A percentile compares a stretch with the other conserved stretches of the same genome.
Evolutionary conservation across 2,888 invertebrate genomes (phyloP).

Genomic region (Rotaria magnacalcarata): DNA sequence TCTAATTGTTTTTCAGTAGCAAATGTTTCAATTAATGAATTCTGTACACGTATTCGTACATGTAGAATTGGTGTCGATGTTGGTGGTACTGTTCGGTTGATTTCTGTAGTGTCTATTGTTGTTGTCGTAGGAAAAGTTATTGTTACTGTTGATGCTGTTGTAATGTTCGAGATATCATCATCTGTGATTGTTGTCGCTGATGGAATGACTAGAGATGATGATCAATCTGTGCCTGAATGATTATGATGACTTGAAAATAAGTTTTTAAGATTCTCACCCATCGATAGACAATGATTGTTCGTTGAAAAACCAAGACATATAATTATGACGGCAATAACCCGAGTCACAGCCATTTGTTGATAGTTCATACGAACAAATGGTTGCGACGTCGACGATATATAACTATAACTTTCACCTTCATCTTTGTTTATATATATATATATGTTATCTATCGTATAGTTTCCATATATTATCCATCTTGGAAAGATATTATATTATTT

Average conservation of each 20-base stretch:
- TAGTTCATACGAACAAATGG: neutral
- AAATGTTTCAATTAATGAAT: constrained; percentile 25
- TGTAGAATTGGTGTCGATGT: neutral
- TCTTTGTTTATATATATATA: neutral
- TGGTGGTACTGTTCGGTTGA: neutral
- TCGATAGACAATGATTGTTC: neutral
- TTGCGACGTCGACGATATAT: constrained; percentile 5
- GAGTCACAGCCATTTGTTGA: neutral
- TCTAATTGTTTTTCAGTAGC: constrained; percentile 21
- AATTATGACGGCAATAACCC: neutral
- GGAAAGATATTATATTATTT: neutral
- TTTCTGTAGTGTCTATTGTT: neutral
- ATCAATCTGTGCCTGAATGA: neutral
- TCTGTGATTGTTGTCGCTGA: neutral
- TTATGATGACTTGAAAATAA: constrained; percentile 20
- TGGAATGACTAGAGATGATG: constrained; percentile 20
- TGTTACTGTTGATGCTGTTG: neutral
- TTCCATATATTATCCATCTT: neutral
- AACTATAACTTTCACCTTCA: constrained; percentile 5
- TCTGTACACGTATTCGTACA: constrained; percentile 6
- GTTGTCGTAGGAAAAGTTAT: neutral
- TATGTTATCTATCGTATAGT: neutral
- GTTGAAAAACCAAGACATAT: constrained; percentile 5
- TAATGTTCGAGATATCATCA: neutral
- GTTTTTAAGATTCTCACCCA: neutral